Base-by-base conservation (phyloP, 2,888 invertebrate genomes). In the Rhagium mordax region DNA sequence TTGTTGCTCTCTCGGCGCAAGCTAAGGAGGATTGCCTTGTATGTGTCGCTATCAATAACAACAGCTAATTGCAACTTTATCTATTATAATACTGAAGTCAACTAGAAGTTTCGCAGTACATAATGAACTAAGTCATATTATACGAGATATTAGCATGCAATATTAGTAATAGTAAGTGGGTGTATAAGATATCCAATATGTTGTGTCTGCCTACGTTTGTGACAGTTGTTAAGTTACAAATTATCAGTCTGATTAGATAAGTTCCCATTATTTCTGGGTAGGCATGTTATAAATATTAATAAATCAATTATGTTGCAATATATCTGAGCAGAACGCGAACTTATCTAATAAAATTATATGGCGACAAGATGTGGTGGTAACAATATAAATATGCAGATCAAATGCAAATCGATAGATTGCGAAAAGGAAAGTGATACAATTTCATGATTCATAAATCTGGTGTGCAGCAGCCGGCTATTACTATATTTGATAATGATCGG, bases 131-230 rank as follows among this genome's bases (percentile, higher is more conserved):
- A 49, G 62, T 64, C 53, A 65, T 48, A 64, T 27, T 13, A 51
- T 49, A 53, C n/a, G 33, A 53, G 29, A 18, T 33, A 65, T 65
- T 27, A 65, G 53, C 53, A 65, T 53, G 65, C 53, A 65, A 65
- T 29, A 53, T 65, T 65, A 65, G 65, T 33, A 53, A 53, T 48
- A 53, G n/a, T 65, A 65, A 51, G 65, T 65, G 65, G 65, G 65
- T 65, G 65, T 65, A 65, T 65, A 29, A 27, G 65, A 53, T 49
- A 49, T 64, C 62, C 10, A 49, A 21, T 61, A 18, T 61, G 60
- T 20, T 61, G 15, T 21, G 49, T 21, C 49, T 41, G 24, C 62
- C 62, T 27, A 49, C 49, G 49, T 49, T 18, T 49, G 21, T 24
- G 62, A 20, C 29, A 33, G 27, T 47, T 47, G 47, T 47, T 33